phyloP scores from a whole-genome alignment of 2,888 invertebrate genomes.

The Zeuzera pyrina region DNA sequence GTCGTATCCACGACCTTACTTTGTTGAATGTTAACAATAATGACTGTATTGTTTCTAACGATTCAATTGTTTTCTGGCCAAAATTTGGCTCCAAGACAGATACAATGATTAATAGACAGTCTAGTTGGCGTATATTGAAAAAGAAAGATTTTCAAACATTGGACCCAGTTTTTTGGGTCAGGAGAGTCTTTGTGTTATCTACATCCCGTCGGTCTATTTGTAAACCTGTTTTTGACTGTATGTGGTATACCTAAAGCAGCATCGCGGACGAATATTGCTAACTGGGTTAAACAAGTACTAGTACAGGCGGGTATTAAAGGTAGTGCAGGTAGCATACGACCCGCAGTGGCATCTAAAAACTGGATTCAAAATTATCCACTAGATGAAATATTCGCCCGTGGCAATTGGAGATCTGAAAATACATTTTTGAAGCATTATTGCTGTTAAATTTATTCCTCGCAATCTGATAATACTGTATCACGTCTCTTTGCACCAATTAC shows the following conservation, averaged over 20 bases:
- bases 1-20: not conserved
- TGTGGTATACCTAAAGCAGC: conserved; percentile 1
- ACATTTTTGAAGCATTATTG: conserved; percentile 9
- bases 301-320: too few relatives aligned
- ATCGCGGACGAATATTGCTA: conserved; percentile 12
- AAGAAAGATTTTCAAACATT: not conserved
- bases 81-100: too few relatives aligned
- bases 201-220: too few relatives aligned
- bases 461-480: too few relatives aligned
- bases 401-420: conserved; percentile 12
- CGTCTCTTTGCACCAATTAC: not conserved
- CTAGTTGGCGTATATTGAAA: not conserved
- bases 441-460: conserved; percentile 5
- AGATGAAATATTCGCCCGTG: conserved; percentile 10
- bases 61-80: not conserved
- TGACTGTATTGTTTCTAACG: not conserved
- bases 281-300: conserved; percentile 12
- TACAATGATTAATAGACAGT: not conserved
- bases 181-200: not conserved
- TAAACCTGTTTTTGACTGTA: conserved; percentile 1
- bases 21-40: not conserved
- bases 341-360: conserved; percentile 10
- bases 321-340: too few relatives aligned
- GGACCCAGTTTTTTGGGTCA: conserved; percentile 2
- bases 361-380: conserved; percentile 10